These are phyloP conservation scores for Condylura cristata DNA, from an alignment of 2,113 vertebrate genomes.

Conservation along the genomic window DNA sequence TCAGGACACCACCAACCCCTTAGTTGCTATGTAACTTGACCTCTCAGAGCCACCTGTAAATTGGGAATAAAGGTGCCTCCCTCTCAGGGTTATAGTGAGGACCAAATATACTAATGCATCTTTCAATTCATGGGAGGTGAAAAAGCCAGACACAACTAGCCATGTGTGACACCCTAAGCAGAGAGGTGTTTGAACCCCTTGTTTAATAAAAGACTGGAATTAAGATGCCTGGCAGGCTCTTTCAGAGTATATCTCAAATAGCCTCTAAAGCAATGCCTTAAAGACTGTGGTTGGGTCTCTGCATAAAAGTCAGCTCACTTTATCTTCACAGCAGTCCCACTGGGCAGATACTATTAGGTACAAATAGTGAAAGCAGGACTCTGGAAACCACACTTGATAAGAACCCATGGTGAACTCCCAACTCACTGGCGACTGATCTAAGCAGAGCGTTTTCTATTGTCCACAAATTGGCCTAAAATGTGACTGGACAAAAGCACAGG, in stretches of 20 bases:
- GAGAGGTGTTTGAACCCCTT: not conserved
- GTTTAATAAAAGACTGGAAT: not conserved
- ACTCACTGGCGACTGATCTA: not conserved
- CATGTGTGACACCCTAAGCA: not conserved
- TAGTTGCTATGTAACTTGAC: not conserved
- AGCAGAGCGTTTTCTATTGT: not conserved
- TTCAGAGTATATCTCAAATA: not conserved
- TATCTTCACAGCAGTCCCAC: not conserved
- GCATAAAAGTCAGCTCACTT: not conserved
- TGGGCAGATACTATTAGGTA: not conserved
- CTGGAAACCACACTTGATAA: not conserved
- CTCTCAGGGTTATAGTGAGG: not conserved
- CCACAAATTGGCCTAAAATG: not conserved
- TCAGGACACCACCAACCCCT: not conserved
- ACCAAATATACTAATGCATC: not conserved
- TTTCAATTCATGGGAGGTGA: not conserved
- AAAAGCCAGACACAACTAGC: not conserved
- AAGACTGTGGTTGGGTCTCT: not conserved
- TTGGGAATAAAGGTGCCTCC: too few relatives aligned
- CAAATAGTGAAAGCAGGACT: not conserved
- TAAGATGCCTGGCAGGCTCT: not conserved
- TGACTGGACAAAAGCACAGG: not conserved
- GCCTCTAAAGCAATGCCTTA: not conserved
- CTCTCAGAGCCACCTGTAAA: not conserved
- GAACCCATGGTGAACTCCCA: not conserved